These are phyloP conservation scores for Danio aesculapii DNA, from an alignment of 2,797 vertebrate genomes.

Conservation along the genomic window DNA sequence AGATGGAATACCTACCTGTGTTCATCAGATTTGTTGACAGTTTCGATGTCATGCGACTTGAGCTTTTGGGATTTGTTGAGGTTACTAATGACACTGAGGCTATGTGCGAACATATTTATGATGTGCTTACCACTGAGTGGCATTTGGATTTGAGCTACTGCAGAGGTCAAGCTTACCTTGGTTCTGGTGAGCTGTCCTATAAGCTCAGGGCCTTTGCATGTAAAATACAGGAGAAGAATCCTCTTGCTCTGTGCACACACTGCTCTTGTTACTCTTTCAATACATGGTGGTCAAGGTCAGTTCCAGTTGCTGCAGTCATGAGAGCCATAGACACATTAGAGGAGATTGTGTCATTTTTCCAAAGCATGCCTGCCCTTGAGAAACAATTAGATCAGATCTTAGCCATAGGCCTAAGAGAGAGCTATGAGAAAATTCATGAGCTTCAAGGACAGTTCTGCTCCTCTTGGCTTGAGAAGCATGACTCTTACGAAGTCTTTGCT, in stretches of 20 bases:
- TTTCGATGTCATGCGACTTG: conserved; percentile 83
- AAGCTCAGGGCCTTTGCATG: conserved; percentile 85
- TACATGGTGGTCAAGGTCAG: conserved; percentile 85
- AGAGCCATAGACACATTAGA: conserved; percentile 81
- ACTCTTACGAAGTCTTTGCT: conserved; percentile 84
- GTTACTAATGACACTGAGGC: conserved; percentile 75
- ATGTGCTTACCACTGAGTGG: conserved; percentile 79
- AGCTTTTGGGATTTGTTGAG: conserved; percentile 82
- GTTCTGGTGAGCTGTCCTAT: conserved; percentile 81
- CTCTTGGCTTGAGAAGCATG: conserved; percentile 82
- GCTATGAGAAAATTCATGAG: conserved; percentile 83
- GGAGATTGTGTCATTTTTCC: conserved; percentile 80
- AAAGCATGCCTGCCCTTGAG: conserved; percentile 72
- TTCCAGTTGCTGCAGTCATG: conserved; percentile 79
- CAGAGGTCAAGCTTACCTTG: conserved; percentile 83
- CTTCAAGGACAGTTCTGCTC: conserved; percentile 80
- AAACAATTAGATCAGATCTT: conserved; percentile 83
- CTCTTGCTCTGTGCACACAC: conserved; percentile 85
- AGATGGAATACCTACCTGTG: conserved; percentile 77
- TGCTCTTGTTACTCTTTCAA: conserved; percentile 85
- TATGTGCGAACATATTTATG: conserved; percentile 76
- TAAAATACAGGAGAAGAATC: conserved; percentile 83
- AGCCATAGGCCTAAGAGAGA: conserved; percentile 80
- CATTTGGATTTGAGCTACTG: conserved; percentile 81
- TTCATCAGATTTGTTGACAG: conserved; percentile 85